Conservation (phyloP, 1,140 invertebrate species). For the Eupeodes corollae region DNA sequence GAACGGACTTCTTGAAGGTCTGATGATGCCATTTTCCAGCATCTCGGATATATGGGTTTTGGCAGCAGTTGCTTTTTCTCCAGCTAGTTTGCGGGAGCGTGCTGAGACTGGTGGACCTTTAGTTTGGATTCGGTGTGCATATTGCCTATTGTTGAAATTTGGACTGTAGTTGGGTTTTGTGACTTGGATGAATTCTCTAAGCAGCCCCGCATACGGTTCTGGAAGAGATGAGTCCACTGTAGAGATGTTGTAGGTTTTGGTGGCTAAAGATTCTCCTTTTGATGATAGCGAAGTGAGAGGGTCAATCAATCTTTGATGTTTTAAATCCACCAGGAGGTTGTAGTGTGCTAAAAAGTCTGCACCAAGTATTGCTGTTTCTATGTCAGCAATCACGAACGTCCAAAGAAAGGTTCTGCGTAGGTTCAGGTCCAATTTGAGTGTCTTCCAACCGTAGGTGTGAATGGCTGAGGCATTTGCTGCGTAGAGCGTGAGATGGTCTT, state of each 20-base stretch:
- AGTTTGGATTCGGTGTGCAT: conserved; percentile 14
- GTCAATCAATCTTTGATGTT: conserved; percentile 21
- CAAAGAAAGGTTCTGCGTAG: too few relatives aligned
- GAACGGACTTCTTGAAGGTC: conserved; percentile 36
- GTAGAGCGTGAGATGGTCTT: too few relatives aligned
- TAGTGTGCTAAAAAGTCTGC: conserved; percentile 32
- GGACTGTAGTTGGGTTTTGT: not conserved
- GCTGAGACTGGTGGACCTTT: conserved; percentile 20
- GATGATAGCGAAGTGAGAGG: conserved; percentile 5
- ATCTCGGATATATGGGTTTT: conserved; percentile 21
- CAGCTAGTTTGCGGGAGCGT: conserved; percentile 27
- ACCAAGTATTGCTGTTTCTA: too few relatives aligned
- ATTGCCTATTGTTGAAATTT: not conserved
- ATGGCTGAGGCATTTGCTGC: too few relatives aligned
- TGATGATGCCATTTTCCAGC: conserved; percentile 26
- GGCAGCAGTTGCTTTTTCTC: conserved; percentile 19
- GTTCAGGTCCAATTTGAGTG: too few relatives aligned
- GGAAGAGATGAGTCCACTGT: not conserved
- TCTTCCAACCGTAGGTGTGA: too few relatives aligned
- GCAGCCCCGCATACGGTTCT: conserved; percentile 13
- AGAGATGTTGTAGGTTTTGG: conserved; percentile 1
- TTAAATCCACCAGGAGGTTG: conserved; percentile 27
- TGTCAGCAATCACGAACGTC: too few relatives aligned
- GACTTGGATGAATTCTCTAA: conserved; percentile 19
- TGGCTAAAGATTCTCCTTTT: conserved; percentile 2